These are phyloP conservation scores for Gallirallus australis DNA, from an alignment of 2,797 vertebrate genomes.

Conservation along the genomic window DNA sequence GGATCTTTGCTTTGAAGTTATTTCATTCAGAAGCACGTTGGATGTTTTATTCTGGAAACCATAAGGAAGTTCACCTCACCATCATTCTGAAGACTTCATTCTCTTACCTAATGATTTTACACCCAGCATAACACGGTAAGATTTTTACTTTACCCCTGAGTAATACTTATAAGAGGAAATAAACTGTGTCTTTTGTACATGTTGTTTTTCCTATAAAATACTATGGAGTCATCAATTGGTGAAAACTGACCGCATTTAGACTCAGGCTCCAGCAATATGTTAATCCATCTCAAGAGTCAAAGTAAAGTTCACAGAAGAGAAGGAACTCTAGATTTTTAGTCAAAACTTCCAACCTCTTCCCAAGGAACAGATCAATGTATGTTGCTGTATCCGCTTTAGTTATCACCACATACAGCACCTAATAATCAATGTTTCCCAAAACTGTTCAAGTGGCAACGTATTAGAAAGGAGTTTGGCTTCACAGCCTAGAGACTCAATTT, in stretches of 20 bases:
- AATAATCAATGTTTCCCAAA: not conserved
- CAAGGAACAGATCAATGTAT: not conserved
- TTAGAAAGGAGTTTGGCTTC: not conserved
- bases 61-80: not conserved
- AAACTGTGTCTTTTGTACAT: not conserved
- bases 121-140: not conserved
- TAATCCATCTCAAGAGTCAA: not conserved
- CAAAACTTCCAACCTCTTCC: not conserved
- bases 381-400: not conserved
- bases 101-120: not conserved
- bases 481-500: not conserved
- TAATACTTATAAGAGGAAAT: not conserved
- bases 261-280: not conserved
- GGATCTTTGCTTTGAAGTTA: not conserved
- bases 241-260: not conserved
- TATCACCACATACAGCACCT: not conserved
- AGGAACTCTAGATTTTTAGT: not conserved
- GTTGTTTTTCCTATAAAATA: not conserved
- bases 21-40: not conserved
- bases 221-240: not conserved
- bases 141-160: not conserved
- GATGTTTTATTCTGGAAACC: not conserved
- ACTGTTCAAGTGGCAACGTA: not conserved
- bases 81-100: not conserved
- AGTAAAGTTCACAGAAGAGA: not conserved